Evolutionary conservation across 1,140 invertebrate species (phyloP), one percentile per base, ranked within the genome.

Genomic region (Himalopsyche phryganea): DNA sequence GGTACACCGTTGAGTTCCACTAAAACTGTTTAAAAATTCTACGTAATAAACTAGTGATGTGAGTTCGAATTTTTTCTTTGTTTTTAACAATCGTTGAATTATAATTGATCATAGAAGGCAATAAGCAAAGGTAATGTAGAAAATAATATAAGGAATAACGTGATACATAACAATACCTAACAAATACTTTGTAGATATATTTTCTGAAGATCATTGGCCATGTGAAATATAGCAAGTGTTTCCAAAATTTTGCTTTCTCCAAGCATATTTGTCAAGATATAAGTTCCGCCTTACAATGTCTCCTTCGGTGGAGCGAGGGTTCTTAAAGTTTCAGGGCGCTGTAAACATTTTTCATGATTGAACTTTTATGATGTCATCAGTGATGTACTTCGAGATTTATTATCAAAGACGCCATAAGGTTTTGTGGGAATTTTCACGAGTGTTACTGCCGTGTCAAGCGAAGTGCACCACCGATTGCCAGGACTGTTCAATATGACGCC

Each of bases 271-370:
- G 19, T 48, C 46, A 19, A 20, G 46, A 48, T 48, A 48, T 40
- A 13, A 4, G 15, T 5, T 40, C 4, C 10, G 18, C n/a, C 44
- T 40, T 44, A 58, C 48, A 51, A 51, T 44, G 48, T 58, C 14
- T 50, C 48, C 10, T 13, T 11, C 32, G 14, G 19, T n/a, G 42
- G 23, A 23, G 32, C 6, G n/a, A 2, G 46, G 35, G 38, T 28
- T 23, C 49, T 58, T 58, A 51, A 58, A 36, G 49, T 58, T 58
- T 58, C 56, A 50, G 28, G 28, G 38, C 56, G 51, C 60, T 55
- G 60, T 63, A 58, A 63, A 58, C 60, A 63, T 63, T 58, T 62
- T 59, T 59, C 61, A 48, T 32, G 61, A 63, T 63, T 63, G 56
- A 63, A 63, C 41, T 63, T 63, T 63, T 63, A 63, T 46, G 51